Conservation (phyloP, 1,140 invertebrate species). For the Bombyx mandarina region DNA sequence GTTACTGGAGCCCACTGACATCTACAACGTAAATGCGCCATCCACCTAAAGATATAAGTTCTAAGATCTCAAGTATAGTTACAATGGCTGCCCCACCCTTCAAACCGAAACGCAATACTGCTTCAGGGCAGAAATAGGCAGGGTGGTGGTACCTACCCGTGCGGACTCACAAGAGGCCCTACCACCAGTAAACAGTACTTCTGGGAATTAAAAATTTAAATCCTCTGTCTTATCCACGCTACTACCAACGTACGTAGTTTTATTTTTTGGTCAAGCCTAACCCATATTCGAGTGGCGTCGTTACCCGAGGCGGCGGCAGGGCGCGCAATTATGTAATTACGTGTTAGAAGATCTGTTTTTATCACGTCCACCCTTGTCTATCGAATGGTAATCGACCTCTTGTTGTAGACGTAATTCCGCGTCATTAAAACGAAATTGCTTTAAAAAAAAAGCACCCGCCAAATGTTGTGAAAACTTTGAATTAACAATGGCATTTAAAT, state of each 20-base stretch:
- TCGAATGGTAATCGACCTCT: constrained; percentile 59
- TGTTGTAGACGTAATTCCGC: constrained; percentile 54
- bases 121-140: too few species aligned
- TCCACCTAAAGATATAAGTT: too few species aligned
- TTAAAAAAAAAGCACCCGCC: constrained; percentile 26
- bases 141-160: too few species aligned
- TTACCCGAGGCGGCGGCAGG: constrained; percentile 50
- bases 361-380: constrained; percentile 69
- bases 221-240: constrained; percentile 25
- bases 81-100: too few species aligned
- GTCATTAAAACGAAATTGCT: constrained; percentile 28
- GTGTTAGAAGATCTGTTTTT: constrained; percentile 69
- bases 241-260: constrained; percentile 26
- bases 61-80: too few species aligned
- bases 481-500: too few species aligned
- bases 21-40: too few species aligned
- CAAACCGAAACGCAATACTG: too few species aligned
- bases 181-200: neutral
- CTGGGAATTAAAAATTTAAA: neutral
- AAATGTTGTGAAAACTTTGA: constrained; percentile 23
- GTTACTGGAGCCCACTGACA: too few species aligned
- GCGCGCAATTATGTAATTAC: constrained; percentile 67
- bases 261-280: constrained; percentile 50
- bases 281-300: constrained; percentile 63
- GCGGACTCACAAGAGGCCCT: too few species aligned